These are phyloP conservation scores for Melanostoma scalare DNA, from an alignment of 2,888 invertebrate species.

Conservation along the genomic window DNA sequence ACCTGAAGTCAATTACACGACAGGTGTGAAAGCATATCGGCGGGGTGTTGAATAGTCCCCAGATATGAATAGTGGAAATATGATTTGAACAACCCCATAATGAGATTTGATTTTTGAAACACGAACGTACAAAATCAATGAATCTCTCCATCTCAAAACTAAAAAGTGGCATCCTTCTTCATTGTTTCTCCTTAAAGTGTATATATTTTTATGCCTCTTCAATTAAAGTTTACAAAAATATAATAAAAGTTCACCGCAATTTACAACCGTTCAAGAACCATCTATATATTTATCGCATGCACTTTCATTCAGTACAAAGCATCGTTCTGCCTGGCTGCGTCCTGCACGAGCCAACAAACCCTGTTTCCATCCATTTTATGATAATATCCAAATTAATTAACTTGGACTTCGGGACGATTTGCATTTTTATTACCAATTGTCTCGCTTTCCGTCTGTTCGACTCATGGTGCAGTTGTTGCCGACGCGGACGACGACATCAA, in stretches of 20 bases:
- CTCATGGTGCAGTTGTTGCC: conserved; percentile 13
- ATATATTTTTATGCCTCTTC: background rate
- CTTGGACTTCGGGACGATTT: conserved; percentile 71
- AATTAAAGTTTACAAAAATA: conserved; percentile 3
- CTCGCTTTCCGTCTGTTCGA: conserved; percentile 39
- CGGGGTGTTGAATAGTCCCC: no score
- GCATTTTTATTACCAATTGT: conserved; percentile 73
- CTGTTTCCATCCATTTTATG: conserved; percentile 70
- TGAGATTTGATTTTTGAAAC: no score
- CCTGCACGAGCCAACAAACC: conserved; percentile 59
- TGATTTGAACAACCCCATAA: no score
- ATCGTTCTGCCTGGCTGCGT: conserved; percentile 27
- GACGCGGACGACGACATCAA: background rate
- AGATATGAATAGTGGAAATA: no score
- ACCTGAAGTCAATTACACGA: no score
- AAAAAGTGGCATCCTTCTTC: no score
- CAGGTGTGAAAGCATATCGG: no score
- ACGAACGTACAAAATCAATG: no score
- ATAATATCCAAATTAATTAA: conserved; percentile 73
- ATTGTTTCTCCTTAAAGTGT: conserved; percentile 13
- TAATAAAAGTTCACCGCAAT: conserved; percentile 47
- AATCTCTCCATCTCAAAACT: no score
- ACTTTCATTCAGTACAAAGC: conserved; percentile 40
- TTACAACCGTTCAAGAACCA: conserved; percentile 50
- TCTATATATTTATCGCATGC: conserved; percentile 55